Evolutionary conservation across 2,113 vertebrate species (phyloP), one percentile per base, ranked within the genome.

Genomic region (Muntiacus muntjak): DNA sequence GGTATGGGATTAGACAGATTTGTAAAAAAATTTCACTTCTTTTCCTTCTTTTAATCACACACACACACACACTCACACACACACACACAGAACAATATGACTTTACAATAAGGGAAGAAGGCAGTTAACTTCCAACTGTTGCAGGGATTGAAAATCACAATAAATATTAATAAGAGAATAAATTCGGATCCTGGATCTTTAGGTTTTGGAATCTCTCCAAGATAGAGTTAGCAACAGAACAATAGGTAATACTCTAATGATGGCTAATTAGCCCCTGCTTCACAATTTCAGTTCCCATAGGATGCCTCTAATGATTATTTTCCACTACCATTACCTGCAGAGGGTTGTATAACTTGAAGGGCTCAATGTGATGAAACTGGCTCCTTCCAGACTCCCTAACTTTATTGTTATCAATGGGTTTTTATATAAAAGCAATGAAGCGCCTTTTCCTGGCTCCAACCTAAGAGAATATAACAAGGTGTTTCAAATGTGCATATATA

Each of bases 271-370:
- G 50, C 2, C 60, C 58, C 13, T 95, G 33, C 91, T 92, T 89
- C 71, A 55, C 88, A 78, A 82, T n/a, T 81, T 96, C 74, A 85
- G 17, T 97, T 97, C 67, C 33, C 57, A 30, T 89, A 94, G 33
- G 30, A 97, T 98, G 78, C 17, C 52, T 4, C 21, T 96, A 60
- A 91, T 95, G 57, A 93, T 97, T 97, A 98, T 95, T 98, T 97
- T 88, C n/a, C 50, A 96, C 36, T 87, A 8, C 0, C 30, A 12
- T 88, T 81, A 94, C 83, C n/a, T 93, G 47, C 87, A 91, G 71
- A 43, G 28, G 64, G 33, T 94, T 98, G 25, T 93, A 52, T 45
- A 97, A 94, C 81, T 82, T 83, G 52, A 95, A 94, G 58, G 67
- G 8, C 36, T 91, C 3, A 93, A 3, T 89, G 45, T 83, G 50